Base-by-base conservation (phyloP, 2,797 vertebrate species). In the Microctenopoma lineatum region DNA sequence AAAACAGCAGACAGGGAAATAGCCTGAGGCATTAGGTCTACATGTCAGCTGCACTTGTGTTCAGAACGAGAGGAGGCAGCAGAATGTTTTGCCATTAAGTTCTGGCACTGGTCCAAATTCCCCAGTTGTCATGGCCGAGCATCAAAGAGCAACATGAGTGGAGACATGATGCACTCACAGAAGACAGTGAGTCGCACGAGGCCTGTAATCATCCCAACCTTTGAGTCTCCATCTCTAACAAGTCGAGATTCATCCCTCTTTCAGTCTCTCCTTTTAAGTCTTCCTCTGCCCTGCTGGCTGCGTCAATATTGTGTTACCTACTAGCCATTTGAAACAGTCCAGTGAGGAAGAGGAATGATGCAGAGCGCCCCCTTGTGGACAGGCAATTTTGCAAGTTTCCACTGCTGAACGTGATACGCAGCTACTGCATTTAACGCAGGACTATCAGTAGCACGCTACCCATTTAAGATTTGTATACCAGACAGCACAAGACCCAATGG, bases 361-460 rank as follows among this genome's bases (percentile, higher is more conserved):
- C 73, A 45, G 88, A 65, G 65, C 81, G 66, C 88, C 92, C 89
- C 85, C 89, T 90, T 77, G 89, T 91, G 91, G 89, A 82, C 77
- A 81, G 57, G 73, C 45, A 61, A 7, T 62, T 42, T 39, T 65
- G 46, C 21, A 62, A 36, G 52, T 60, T 63, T 67, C 14, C 13
- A 65, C 21, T 63, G 47, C 39, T 58, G 29, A 72, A 39, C 46
- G 39, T 26, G 50, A 54, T 14, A 56, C 32, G 27, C 16, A 62
- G 27, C 13, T 45, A 29, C 13, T 46, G 15, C 10, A 53, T 54
- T 54, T 26, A 29, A n/a, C 16, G 8, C 34, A 16, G 7, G n/a
- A 42, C 2, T 38, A 36, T 32, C 26, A 47, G 52, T 16, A 27
- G 4, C 26, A 44, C 50, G 3, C 9, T 34, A 3, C 12, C 4